Evolutionary conservation across 2,888 invertebrate species (phyloP), one percentile per base, ranked within the genome.

Genomic region (Spisula solida): DNA sequence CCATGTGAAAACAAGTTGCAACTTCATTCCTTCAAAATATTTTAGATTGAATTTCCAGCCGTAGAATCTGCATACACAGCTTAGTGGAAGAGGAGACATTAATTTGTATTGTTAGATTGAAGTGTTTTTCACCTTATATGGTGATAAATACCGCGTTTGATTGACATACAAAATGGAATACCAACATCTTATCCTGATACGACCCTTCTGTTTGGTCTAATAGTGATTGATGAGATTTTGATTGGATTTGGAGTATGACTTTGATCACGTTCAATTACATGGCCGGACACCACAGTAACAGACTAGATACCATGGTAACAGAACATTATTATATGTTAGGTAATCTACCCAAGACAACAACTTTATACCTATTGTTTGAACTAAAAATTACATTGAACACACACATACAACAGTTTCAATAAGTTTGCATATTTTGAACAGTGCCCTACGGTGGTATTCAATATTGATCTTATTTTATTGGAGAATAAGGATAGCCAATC

Each of bases 171-270:
- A 83, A 89, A 86, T 89, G 85, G 60, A 89, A 80, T 80, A 83
- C 81, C 70, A 34, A 80, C 83, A 81, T 82, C 31, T 66, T 79
- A 81, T 80, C 60, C 70, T 34, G 70, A 51, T 79, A 81, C 60
- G 55, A 70, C 87, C n/a, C 85, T 84, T 85, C 66, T 25, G 80
- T 29, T 41, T 1, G 34, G 56, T 41, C 79, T 88, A 88, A 88
- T 90, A 83, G 55, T 90, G 90, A 90, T 90, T 81, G 86, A 90
- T 88, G 88, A 78, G 86, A 66, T 79, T 88, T 90, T 90, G 88
- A 90, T 90, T 88, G 90, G 84, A 48, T 41, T 84, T 8, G 75
- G 80, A 41, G 41, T 41, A 6, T 56, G 48, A 34, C 87, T 89
- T 87, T 89, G 89, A 89, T 89, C 86, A 51, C 25, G 55, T 48